phyloP scores from a whole-genome alignment of 1,140 invertebrate genomes.

The Pseudomyrmex concolor region DNA sequence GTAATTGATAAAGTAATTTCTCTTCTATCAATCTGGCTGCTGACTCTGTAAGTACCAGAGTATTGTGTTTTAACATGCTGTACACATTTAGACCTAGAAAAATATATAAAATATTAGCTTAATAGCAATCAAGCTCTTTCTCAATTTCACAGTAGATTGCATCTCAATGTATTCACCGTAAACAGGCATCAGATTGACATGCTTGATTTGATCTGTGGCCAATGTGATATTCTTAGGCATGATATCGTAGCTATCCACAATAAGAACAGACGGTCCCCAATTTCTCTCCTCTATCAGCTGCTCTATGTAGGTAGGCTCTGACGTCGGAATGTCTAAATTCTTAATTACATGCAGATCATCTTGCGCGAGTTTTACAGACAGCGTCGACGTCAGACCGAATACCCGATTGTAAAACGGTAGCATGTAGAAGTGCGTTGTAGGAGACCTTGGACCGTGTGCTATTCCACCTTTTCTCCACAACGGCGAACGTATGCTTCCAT shows the following conservation, averaged over 20 bases:
- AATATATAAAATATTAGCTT: slow-evolving; percentile 12
- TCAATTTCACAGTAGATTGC: not conserved
- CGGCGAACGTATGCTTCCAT: slow-evolving; percentile 96
- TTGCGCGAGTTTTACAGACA: slow-evolving; percentile 97
- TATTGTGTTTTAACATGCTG: slow-evolving; percentile 98
- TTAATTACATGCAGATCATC: slow-evolving; percentile 97
- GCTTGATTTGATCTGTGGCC: slow-evolving; percentile 90
- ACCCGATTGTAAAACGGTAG: slow-evolving; percentile 91
- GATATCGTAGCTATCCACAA: slow-evolving; percentile 94
- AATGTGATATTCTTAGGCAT: slow-evolving; percentile 94
- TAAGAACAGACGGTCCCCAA: slow-evolving; percentile 98
- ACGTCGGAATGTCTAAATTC: slow-evolving; percentile 93
- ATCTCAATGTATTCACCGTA: slow-evolving; percentile 88
- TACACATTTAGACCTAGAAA: slow-evolving; percentile 90
- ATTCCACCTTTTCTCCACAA: slow-evolving; percentile 93
- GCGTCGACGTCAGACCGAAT: slow-evolving; percentile 91
- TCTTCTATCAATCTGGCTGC: slow-evolving; percentile 95
- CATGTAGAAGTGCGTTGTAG: slow-evolving; percentile 97
- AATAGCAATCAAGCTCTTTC: too few species aligned
- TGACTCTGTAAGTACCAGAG: slow-evolving; percentile 93
- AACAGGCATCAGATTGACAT: slow-evolving; percentile 97
- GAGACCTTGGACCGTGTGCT: slow-evolving; percentile 95
- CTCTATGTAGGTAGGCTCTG: slow-evolving; percentile 91
- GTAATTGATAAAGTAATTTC: slow-evolving; percentile 91
- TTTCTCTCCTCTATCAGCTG: slow-evolving; percentile 92